Percentiles rank a stretch among this genome's conserved stretches.
These are phyloP conservation scores for Sarcophilus harrisii DNA, from an alignment of 2,797 vertebrate species.

Conservation along the genomic window DNA sequence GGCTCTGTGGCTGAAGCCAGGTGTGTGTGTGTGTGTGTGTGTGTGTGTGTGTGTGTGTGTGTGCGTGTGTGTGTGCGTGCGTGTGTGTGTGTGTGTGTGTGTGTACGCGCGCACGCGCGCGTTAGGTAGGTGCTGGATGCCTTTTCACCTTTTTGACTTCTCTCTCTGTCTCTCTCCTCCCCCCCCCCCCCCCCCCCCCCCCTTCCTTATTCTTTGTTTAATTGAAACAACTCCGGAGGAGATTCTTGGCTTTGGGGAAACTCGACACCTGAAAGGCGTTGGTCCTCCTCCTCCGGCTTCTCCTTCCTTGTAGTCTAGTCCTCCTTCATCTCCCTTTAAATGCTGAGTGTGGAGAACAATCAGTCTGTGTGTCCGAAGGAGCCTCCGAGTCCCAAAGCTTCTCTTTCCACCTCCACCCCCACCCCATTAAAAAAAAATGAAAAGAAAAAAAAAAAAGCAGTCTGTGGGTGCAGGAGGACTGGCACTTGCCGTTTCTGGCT, in stretches of 20 bases:
- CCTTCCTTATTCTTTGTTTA: slow-evolving; percentile 18
- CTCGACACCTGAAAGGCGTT: slow-evolving; percentile 71
- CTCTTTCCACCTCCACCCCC: background rate
- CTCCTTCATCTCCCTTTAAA: slow-evolving; percentile 65
- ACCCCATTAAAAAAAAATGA: background rate
- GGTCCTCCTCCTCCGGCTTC: slow-evolving; percentile 47
- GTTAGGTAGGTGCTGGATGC: background rate
- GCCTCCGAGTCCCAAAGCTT: background rate
- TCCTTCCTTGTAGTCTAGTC: slow-evolving; percentile 23
- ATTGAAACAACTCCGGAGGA: background rate
- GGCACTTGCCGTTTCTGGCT: background rate
- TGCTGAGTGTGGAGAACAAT: slow-evolving; percentile 30
- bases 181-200: background rate
- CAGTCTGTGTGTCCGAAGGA: slow-evolving; percentile 53
- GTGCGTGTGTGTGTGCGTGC: no score
- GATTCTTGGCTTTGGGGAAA: slow-evolving; percentile 71
- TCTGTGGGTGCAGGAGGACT: background rate
- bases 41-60: no score
- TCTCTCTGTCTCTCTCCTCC: background rate
- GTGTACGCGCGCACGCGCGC: no score
- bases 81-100: no score
- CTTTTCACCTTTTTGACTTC: background rate
- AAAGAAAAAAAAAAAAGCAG: background rate
- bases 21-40: background rate
- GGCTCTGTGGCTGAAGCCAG: background rate